These are phyloP conservation scores for Nephila pilipes DNA, from an alignment of 1,140 invertebrate genomes.

Conservation along the genomic window DNA sequence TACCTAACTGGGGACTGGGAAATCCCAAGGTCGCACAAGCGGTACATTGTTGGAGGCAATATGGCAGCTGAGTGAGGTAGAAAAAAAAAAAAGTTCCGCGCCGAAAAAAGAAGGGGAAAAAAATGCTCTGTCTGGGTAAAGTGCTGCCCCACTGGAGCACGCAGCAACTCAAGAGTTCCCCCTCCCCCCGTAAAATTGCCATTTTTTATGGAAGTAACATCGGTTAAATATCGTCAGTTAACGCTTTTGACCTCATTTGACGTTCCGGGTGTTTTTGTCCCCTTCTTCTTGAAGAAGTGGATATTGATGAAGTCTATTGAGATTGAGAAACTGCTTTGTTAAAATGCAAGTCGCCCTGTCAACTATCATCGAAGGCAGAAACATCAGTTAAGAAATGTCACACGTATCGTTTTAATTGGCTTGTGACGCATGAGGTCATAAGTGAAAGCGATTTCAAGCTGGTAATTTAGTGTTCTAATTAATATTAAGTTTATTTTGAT, in stretches of 20 bases:
- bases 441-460: no score
- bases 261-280: background rate
- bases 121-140: slow-evolving; percentile 34
- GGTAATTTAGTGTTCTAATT: no score
- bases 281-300: slow-evolving; percentile 10
- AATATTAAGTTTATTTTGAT: no score
- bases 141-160: slow-evolving; percentile 46
- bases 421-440: no score
- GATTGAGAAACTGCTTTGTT: background rate
- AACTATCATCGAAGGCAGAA: background rate
- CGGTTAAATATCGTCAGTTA: slow-evolving; percentile 50
- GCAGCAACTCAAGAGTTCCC: slow-evolving; percentile 38
- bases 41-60: slow-evolving; percentile 42
- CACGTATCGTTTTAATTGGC: no score
- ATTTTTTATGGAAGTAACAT: slow-evolving; percentile 58
- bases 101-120: background rate
- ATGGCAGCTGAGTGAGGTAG: background rate
- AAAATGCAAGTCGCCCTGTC: background rate
- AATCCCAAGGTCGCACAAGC: slow-evolving; percentile 41
- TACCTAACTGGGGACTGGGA: background rate
- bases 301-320: slow-evolving; percentile 24
- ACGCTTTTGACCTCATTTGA: slow-evolving; percentile 56
- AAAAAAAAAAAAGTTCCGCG: background rate
- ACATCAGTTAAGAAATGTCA: no score
- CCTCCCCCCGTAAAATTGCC: slow-evolving; percentile 16